Evolutionary conservation across 30 jellyfish, hydroid and myxozoan species (phyloP).

Genomic region (Phacellophora camtschatica): DNA sequence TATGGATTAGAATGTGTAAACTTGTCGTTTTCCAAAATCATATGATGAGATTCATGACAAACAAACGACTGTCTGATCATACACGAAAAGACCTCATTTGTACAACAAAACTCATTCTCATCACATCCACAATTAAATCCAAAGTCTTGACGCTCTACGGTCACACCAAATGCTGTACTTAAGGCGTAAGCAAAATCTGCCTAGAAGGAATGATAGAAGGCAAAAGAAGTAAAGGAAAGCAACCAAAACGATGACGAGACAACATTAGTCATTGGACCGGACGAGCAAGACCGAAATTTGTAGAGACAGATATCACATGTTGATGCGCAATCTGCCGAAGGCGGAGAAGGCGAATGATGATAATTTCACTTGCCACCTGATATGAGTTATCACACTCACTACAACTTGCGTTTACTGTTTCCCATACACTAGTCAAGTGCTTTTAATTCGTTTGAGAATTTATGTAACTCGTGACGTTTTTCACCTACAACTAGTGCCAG

Average conservation of each 20-base stretch:
- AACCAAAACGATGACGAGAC: slow-evolving; percentile 8
- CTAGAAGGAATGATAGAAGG: slow-evolving; percentile 31
- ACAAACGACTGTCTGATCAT: neutral
- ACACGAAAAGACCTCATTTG: neutral
- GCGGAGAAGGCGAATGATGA: too few species aligned
- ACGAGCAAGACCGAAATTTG: neutral
- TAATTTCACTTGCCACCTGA: too few species aligned
- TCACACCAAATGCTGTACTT: slow-evolving; percentile 6
- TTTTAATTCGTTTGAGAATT: too few species aligned
- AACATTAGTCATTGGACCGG: slow-evolving; percentile 19
- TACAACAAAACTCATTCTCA: neutral
- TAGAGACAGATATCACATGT: neutral
- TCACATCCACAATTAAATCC: too few species aligned
- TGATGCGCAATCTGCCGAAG: too few species aligned
- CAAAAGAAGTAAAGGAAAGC: slow-evolving; percentile 21
- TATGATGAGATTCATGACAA: too few species aligned
- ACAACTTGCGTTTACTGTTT: too few species aligned
- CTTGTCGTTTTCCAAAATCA: too few species aligned
- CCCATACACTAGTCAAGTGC: too few species aligned
- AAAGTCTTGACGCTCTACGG: slow-evolving; percentile 5
- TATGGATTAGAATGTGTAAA: neutral
- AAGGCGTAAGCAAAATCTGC: slow-evolving; percentile 26
- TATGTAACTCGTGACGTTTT: too few species aligned
- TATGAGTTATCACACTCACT: too few species aligned
- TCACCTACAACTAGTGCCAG: too few species aligned